Percentiles rank a stretch among this genome's conserved stretches.
These are phyloP conservation scores for Catagonus wagneri DNA, from an alignment of 2,113 vertebrate species.

Conservation along the genomic window DNA sequence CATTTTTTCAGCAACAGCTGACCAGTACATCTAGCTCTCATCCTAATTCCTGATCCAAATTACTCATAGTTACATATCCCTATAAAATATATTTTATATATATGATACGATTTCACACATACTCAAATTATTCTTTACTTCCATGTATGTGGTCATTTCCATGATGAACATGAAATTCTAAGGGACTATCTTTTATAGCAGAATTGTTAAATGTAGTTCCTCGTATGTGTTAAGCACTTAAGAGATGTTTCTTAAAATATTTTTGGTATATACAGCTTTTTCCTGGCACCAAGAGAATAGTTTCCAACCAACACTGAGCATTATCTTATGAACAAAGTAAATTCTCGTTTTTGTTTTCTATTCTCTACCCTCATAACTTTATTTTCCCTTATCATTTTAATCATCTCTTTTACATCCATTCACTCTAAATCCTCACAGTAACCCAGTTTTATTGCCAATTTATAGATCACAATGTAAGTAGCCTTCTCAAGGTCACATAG, in stretches of 20 bases:
- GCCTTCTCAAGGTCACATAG: not conserved
- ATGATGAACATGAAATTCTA: not conserved
- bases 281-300: not conserved
- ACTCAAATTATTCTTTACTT: not conserved
- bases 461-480: not conserved
- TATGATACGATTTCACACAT: not conserved
- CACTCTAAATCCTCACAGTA: not conserved
- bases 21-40: not conserved
- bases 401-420: not conserved
- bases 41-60: not conserved
- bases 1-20: not conserved
- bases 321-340: slow-evolving; percentile 39
- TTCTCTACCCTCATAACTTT: not conserved
- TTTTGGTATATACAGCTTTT: not conserved
- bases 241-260: not conserved
- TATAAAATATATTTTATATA: not conserved
- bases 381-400: not conserved
- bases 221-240: not conserved
- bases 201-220: not conserved
- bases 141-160: not conserved
- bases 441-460: not conserved
- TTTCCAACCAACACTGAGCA: not conserved
- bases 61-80: not conserved
- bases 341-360: not conserved
- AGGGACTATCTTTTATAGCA: not conserved